Evolutionary conservation across 2,888 invertebrate genomes (phyloP).

Genomic region (Thalpophila matura): DNA sequence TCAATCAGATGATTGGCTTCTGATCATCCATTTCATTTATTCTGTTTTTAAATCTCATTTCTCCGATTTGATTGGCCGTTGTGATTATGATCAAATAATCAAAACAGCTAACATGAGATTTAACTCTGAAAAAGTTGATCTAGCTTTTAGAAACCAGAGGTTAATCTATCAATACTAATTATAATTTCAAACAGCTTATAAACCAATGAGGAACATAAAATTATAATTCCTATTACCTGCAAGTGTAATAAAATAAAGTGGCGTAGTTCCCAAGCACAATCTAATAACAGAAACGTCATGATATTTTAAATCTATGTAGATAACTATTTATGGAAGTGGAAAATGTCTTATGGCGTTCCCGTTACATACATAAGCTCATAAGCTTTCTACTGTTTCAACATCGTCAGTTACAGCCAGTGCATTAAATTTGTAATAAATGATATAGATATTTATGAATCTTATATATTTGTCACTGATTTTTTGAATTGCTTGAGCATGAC

Average conservation of each 20-base stretch:
- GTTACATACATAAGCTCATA: slow-evolving; percentile 31
- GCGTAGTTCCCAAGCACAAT: slow-evolving; percentile 18
- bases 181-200: background rate
- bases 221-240: background rate
- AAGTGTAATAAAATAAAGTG: slow-evolving; percentile 17
- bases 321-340: slow-evolving; percentile 14
- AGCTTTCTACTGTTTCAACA: slow-evolving; percentile 12
- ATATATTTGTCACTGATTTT: background rate
- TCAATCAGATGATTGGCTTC: too few relatives aligned
- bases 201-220: background rate
- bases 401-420: slow-evolving; percentile 1
- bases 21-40: too few relatives aligned
- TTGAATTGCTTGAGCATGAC: background rate
- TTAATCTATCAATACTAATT: background rate
- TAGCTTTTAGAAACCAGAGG: too few relatives aligned
- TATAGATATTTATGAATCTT: background rate
- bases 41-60: too few relatives aligned
- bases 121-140: too few relatives aligned
- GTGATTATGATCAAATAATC: too few relatives aligned
- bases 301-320: slow-evolving; percentile 42
- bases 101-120: too few relatives aligned
- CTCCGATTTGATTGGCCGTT: too few relatives aligned
- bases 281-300: slow-evolving; percentile 23
- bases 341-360: slow-evolving; percentile 22
- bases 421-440: background rate